Evolutionary conservation across 1,140 invertebrate species (phyloP).

Genomic region (Tetragonula clypearis): DNA sequence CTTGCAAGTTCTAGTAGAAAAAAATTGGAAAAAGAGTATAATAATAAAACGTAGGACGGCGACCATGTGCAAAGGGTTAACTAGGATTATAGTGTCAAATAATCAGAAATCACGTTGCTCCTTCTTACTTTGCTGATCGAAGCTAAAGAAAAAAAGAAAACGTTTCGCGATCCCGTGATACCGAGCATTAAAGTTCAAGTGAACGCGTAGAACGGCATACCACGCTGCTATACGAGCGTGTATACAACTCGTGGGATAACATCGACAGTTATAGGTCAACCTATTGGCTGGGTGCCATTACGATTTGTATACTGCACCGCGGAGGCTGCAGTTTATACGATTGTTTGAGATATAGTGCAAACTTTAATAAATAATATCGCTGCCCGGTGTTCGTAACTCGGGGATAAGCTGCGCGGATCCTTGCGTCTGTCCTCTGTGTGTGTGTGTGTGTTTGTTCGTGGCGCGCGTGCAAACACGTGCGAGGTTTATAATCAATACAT

Average conservation of each 20-base stretch:
- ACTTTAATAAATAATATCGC: slow-evolving; percentile 9
- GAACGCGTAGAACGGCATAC: not conserved
- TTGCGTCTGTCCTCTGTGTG: too few relatives aligned
- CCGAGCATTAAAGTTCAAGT: not conserved
- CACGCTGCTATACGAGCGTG: not conserved
- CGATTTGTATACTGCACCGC: not conserved
- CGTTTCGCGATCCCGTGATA: too few relatives aligned
- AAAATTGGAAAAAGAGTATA: too few relatives aligned
- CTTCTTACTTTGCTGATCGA: too few relatives aligned
- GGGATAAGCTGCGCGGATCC: not conserved
- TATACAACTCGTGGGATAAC: not conserved
- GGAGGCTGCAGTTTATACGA: not conserved
- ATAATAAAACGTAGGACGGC: too few relatives aligned
- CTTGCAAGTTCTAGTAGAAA: too few relatives aligned
- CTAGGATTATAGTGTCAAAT: too few relatives aligned
- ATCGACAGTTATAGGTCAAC: not conserved
- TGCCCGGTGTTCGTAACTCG: not conserved
- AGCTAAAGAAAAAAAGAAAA: too few relatives aligned
- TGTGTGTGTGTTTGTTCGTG: too few relatives aligned
- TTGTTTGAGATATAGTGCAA: not conserved
- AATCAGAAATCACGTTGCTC: too few relatives aligned
- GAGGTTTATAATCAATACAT: not conserved
- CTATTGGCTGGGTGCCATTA: not conserved
- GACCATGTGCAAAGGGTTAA: too few relatives aligned
- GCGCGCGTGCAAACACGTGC: not conserved